A percentile compares a stretch with the other conserved stretches of the same genome.
These are phyloP conservation scores for Fragum whitleyi DNA, from an alignment of 2,888 invertebrate species.

Conservation along the genomic window DNA sequence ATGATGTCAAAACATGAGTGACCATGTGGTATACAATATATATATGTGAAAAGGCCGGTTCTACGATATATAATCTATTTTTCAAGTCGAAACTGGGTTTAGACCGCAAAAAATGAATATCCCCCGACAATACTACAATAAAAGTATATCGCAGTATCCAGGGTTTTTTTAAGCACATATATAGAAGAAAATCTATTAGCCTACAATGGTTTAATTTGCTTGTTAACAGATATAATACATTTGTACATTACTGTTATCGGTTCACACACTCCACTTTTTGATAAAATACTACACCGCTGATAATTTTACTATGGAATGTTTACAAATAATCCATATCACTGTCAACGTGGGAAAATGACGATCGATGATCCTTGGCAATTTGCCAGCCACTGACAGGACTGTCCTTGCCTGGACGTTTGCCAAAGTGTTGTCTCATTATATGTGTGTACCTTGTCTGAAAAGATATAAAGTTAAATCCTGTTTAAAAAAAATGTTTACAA, in stretches of 20 bases:
- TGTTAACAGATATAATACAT: no score
- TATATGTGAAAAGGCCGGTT: no score
- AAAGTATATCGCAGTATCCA: not conserved
- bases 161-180: not conserved
- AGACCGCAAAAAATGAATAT: not conserved
- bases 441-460: not conserved
- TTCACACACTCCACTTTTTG: not conserved
- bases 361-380: constrained; percentile 10
- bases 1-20: no score
- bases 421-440: constrained; percentile 7
- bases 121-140: constrained; percentile 10
- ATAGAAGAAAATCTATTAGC: not conserved
- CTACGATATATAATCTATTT: no score
- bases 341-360: not conserved
- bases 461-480: not conserved
- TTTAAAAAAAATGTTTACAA: no score
- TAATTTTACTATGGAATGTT: constrained; percentile 8
- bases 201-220: no score
- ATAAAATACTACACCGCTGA: constrained; percentile 6
- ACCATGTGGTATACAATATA: no score
- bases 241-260: no score
- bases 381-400: constrained; percentile 11
- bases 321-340: constrained; percentile 14
- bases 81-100: no score
- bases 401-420: constrained; percentile 13